Evolutionary conservation across 2,113 vertebrate species (phyloP).

Genomic region (Muscicapa adusta): DNA sequence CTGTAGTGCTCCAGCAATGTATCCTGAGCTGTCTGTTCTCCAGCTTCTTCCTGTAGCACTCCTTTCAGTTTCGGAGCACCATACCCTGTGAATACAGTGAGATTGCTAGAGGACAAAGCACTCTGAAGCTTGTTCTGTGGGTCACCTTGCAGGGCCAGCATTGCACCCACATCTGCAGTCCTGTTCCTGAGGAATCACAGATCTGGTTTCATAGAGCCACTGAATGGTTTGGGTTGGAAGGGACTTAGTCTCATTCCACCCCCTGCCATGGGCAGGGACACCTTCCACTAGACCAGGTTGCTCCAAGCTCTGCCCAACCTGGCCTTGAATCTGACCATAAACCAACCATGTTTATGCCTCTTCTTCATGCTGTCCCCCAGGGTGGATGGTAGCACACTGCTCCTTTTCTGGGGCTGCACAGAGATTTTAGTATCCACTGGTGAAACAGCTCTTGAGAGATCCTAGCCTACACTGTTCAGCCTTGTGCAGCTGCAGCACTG

Average conservation of each 20-base stretch:
- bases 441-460: not conserved
- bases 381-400: not conserved
- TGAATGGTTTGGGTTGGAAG: not conserved
- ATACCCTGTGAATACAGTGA: not conserved
- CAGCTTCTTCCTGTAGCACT: not conserved
- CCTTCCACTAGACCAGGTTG: not conserved
- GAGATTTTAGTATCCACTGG: not conserved
- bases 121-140: not conserved
- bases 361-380: not conserved
- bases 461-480: not conserved
- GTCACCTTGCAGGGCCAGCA: not conserved
- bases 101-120: not conserved
- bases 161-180: not conserved
- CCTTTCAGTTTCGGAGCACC: not conserved
- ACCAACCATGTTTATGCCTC: not conserved
- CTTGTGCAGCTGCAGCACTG: not conserved
- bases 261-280: not conserved
- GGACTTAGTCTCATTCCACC: not conserved
- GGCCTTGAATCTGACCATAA: not conserved
- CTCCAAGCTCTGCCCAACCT: not conserved
- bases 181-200: not conserved
- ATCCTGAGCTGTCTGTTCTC: not conserved
- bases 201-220: not conserved
- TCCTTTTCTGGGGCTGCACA: not conserved
- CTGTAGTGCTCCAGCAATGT: not conserved